Evolutionary conservation across 2,797 vertebrate genomes (phyloP).

Genomic region (Avahi laniger): DNA sequence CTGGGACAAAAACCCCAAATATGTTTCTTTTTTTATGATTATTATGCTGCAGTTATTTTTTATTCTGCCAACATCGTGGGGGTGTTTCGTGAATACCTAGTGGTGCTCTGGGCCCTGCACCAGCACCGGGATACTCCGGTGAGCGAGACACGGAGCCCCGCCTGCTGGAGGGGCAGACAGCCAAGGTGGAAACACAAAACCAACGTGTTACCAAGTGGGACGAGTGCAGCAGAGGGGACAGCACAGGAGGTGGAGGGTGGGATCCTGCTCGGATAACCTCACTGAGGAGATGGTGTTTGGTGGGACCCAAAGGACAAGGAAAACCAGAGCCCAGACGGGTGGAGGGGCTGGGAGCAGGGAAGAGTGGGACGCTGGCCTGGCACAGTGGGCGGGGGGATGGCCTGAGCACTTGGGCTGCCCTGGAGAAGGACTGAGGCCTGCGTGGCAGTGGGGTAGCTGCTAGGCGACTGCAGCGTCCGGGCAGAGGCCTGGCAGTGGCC

Average conservation of each 20-base stretch:
- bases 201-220: background rate
- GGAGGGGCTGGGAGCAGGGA: background rate
- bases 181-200: background rate
- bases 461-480: too few species aligned
- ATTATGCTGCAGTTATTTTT: background rate
- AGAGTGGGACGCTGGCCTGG: background rate
- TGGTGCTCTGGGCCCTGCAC: background rate
- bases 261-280: background rate
- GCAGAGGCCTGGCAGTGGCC: too few species aligned
- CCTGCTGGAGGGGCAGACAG: background rate
- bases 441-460: accelerated
- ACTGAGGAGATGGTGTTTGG: background rate
- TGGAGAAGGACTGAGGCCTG: background rate
- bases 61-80: background rate
- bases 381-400: background rate
- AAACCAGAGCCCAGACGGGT: background rate
- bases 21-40: background rate
- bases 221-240: background rate
- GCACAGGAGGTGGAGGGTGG: background rate
- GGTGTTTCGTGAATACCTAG: background rate
- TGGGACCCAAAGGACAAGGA: background rate
- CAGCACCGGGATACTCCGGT: background rate
- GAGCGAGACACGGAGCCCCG: background rate
- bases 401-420: background rate
- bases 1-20: background rate